Conservation (phyloP, 1,140 invertebrate genomes). For the Antheraea pernyi region DNA sequence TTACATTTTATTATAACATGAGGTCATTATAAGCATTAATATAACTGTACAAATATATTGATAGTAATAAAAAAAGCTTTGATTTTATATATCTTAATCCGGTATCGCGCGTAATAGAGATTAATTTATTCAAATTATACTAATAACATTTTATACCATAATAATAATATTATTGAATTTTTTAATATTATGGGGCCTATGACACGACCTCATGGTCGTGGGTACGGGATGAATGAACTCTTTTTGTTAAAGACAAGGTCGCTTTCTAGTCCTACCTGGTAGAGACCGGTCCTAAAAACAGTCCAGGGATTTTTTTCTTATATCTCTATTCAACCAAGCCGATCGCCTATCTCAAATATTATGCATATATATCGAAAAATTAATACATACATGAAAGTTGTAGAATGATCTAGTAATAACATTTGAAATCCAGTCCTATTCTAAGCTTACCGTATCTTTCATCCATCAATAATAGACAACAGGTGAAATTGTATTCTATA, state of each 20-base stretch:
- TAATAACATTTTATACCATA: not conserved
- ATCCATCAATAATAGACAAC: no score
- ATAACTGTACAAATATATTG: not conserved
- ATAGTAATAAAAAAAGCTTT: not conserved
- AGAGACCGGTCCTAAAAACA: conserved; percentile 44
- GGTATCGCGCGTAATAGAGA: not conserved
- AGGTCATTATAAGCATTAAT: not conserved
- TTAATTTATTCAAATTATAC: not conserved
- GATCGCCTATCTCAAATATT: not conserved
- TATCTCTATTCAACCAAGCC: not conserved
- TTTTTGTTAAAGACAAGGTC: conserved; percentile 48
- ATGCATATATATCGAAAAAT: no score
- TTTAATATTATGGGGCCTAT: not conserved
- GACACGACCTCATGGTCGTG: conserved; percentile 8
- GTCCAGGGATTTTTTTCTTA: conserved; percentile 17
- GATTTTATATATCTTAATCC: not conserved
- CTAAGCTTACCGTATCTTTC: not conserved
- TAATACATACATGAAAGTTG: no score
- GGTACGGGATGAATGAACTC: conserved; percentile 45
- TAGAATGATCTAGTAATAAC: not conserved
- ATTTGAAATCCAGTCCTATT: not conserved
- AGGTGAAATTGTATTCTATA: no score
- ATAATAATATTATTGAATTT: not conserved
- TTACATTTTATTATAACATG: not conserved
- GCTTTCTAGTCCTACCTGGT: conserved; percentile 45